Evolutionary conservation across 1,140 invertebrate genomes (phyloP).

Genomic region (Zaprionus lachaisei): DNA sequence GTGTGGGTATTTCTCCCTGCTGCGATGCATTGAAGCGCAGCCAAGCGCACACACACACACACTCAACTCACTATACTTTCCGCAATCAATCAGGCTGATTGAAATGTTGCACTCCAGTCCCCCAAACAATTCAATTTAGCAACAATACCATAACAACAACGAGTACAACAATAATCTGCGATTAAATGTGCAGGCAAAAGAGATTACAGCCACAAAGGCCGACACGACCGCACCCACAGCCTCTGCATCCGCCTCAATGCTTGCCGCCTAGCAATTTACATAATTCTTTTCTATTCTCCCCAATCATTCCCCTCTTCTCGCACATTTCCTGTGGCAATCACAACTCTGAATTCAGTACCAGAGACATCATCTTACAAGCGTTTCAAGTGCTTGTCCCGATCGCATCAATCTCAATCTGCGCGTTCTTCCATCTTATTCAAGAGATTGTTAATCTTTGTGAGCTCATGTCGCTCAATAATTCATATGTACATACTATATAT

Average conservation of each 20-base stretch:
- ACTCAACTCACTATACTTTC: background rate
- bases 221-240: conserved; percentile 33
- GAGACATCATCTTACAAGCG: conserved; percentile 23
- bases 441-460: conserved; percentile 1
- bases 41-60: conserved; percentile 27
- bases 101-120: conserved; percentile 40
- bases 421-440: background rate
- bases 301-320: background rate
- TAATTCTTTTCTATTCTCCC: conserved; percentile 14
- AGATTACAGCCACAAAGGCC: conserved; percentile 43
- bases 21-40: conserved; percentile 39
- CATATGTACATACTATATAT: background rate
- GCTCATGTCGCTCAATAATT: background rate
- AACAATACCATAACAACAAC: conserved; percentile 1
- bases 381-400: background rate
- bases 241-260: conserved; percentile 13
- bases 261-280: conserved; percentile 33
- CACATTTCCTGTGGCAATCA: conserved; percentile 24
- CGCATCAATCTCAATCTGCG: background rate
- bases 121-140: conserved; percentile 57
- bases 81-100: conserved; percentile 55
- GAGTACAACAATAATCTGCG: conserved; percentile 37
- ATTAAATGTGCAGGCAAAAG: conserved; percentile 38
- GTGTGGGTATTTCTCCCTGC: conserved; percentile 1
- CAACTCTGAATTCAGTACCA: background rate